These are phyloP conservation scores for Brachypterus glaber DNA, from an alignment of 2,888 invertebrate genomes.

Conservation along the genomic window DNA sequence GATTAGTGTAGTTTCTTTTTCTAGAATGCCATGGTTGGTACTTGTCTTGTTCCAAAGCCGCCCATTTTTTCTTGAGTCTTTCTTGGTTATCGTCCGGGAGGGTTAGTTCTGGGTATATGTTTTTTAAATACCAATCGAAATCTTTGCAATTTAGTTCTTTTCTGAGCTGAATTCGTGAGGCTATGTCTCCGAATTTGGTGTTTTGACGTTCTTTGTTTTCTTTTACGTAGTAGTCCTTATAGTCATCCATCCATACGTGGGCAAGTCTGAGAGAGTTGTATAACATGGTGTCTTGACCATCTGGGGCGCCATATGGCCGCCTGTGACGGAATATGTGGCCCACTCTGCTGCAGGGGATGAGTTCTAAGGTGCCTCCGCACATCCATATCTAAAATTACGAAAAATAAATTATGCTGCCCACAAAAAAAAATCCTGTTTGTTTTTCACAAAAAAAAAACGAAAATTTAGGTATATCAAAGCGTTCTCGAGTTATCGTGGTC, in stretches of 20 bases:
- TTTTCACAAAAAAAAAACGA: too few relatives aligned
- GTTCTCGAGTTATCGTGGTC: too few relatives aligned
- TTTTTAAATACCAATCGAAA: constrained; percentile 82
- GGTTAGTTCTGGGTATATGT: constrained; percentile 72
- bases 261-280: constrained; percentile 89
- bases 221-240: constrained; percentile 69
- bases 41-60: constrained; percentile 51
- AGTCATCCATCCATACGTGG: constrained; percentile 95
- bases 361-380: constrained; percentile 87
- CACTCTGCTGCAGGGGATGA: constrained; percentile 90
- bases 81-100: constrained; percentile 51
- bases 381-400: constrained; percentile 88
- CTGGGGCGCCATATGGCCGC: constrained; percentile 81
- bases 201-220: constrained; percentile 54
- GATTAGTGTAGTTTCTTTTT: constrained; percentile 63
- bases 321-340: constrained; percentile 92
- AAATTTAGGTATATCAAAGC: too few relatives aligned
- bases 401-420: too few relatives aligned
- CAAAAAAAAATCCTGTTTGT: too few relatives aligned
- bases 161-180: constrained; percentile 61
- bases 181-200: constrained; percentile 68
- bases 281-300: constrained; percentile 78
- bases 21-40: constrained; percentile 79
- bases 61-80: constrained; percentile 50
- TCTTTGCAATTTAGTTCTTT: constrained; percentile 66